A percentile compares a stretch with the other conserved stretches of the same genome.
Evolutionary conservation across 2,113 vertebrate species (phyloP).

Genomic region (Halichoerus grypus): DNA sequence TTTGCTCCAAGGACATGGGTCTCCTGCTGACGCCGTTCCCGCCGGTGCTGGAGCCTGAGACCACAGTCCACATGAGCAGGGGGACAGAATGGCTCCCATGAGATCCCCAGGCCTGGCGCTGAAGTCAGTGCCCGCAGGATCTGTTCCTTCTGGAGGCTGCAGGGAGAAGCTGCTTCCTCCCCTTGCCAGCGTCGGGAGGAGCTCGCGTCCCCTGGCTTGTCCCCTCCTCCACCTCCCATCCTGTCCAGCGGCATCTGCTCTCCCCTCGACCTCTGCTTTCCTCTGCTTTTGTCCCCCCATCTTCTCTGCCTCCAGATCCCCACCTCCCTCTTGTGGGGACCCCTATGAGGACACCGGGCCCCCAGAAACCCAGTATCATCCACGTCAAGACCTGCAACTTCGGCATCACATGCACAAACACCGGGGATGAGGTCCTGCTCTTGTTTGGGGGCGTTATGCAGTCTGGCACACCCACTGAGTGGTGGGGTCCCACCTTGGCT

Average conservation of each 20-base stretch:
- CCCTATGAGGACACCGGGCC: background rate
- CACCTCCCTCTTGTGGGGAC: background rate
- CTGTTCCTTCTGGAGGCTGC: background rate
- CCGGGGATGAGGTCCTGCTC: background rate
- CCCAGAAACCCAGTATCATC: background rate
- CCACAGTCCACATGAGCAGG: background rate
- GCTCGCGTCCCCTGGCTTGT: background rate
- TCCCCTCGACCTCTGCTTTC: background rate
- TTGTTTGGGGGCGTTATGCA: background rate
- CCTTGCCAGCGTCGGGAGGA: background rate
- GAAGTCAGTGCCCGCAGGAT: background rate
- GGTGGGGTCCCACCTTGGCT: background rate
- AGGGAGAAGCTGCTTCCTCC: background rate
- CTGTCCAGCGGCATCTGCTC: background rate
- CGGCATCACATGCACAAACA: rapidly evolving
- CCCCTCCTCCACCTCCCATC: background rate
- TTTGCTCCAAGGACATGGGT: background rate
- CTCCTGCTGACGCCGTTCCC: rapidly evolving
- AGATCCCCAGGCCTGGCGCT: background rate
- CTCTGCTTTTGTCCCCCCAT: background rate
- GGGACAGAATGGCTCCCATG: background rate
- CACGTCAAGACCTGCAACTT: too few species aligned
- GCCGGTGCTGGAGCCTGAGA: background rate
- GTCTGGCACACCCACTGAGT: background rate
- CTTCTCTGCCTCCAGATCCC: background rate